Base-by-base conservation (phyloP, 2,797 vertebrate species). In the Sphaeramia orbicularis region DNA sequence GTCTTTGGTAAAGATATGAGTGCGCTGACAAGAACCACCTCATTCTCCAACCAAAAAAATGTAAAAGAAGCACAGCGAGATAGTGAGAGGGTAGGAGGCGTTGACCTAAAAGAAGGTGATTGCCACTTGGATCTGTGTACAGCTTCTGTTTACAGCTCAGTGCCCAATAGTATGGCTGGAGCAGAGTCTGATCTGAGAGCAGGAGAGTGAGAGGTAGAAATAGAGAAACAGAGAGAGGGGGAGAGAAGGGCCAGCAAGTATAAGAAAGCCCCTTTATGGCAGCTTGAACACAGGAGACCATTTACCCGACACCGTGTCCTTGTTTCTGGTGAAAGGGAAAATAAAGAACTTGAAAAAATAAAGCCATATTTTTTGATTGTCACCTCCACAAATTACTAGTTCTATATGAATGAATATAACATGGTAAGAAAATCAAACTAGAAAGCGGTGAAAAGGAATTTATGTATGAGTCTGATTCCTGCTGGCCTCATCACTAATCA, bases 251-350 rank as follows among this genome's bases (percentile, higher is more conserved):
- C 76, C 81, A 63, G 71, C 54, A 71, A 74, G 79, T 83, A 92
- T 79, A 91, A 91, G 81, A 90, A 85, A 91, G 91, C 74, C 83
- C 87, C 87, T 93, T 91, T 84, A 90, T 85, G 78, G 79, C 56
- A 73, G 75, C 70, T 81, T 75, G 85, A 90, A 93, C 89, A 93
- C 87, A 91, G 88, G 83, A 81, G 66, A 66, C 90, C 81, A 87
- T 94, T 94, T 92, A 92, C 72, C 48, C 81, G 72, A 75, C 38
- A 61, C 54, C 81, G 61, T 80, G 81, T 87, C 79, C 83, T 69
- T 54, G 79, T 89, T 91, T 90, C 86, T 59, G 67, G 78, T 71
- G 54, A 57, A 69, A 48, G 53, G 47, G 52, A 85, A 78, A 77
- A 73, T 62, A 68, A 73, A 78, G 66, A 81, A 61, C 62, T 35